Evolutionary conservation across 2,113 vertebrate species (phyloP), one percentile per base, ranked within the genome.

Genomic region (Semicossyphus pulcher): DNA sequence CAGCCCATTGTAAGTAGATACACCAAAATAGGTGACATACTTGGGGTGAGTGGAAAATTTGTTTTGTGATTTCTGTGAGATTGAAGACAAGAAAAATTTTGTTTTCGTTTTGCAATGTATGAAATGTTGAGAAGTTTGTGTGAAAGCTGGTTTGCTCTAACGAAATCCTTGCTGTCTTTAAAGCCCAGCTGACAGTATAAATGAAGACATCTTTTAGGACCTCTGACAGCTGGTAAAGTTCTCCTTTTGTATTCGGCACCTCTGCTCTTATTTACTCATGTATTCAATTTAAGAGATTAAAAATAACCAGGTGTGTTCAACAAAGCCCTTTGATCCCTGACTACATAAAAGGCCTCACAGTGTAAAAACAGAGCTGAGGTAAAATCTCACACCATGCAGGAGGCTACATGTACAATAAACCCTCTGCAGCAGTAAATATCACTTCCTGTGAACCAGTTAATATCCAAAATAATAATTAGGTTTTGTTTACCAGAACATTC

Each of bases 401-500:
- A 39, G 37, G 23, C 14, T 21, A 25, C 11, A 7, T 36, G 18
- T 21, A 56, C 41, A 36, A 53, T 25, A 28, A 69, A 85, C 53
- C 15, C 62, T 37, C 39, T 49, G 10, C 65, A 65, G 32, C 54
- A 51, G 14, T 57, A 59, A 76, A 57, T 31, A 51, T 36, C 29
- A 45, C 45, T 18, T 47, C n/a, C 45, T 68, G 34, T 39, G 47
- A 72, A 62, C 74, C 6, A 66, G 59, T 58, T 44, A 76, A 69
- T 70, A 79, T 63, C 47, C 56, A 45, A 66, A 68, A 28, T 71
- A 69, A 61, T 82, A 56, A 72, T 63, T 32, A 54, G 26, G 20
- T 59, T 58, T 66, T 54, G 11, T 36, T 72, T 47, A 51, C 34
- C 32, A 64, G 32, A 80, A 68, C 47, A 79, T 34, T 7, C 20